Evolutionary conservation across 2,113 vertebrate genomes (phyloP).

Genomic region (Plestiodon gilberti): DNA sequence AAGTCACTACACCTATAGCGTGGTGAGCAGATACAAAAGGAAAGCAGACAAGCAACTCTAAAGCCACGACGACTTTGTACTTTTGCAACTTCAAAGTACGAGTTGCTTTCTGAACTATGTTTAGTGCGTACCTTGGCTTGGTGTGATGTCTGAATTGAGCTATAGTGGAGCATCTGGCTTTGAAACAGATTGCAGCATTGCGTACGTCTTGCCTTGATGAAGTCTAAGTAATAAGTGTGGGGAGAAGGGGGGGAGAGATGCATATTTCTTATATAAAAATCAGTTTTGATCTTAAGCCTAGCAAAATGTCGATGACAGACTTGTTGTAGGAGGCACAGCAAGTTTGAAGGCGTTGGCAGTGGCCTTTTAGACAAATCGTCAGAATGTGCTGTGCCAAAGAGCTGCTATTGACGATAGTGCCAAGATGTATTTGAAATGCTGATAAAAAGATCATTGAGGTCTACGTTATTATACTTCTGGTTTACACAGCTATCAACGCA

Average conservation of each 20-base stretch:
- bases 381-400: neutral
- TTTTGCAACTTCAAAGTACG: neutral
- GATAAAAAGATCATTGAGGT: slow-evolving; percentile 11
- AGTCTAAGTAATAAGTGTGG: neutral
- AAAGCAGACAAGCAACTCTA: neutral
- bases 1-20: neutral
- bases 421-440: neutral
- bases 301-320: neutral
- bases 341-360: neutral
- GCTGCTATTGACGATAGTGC: neutral
- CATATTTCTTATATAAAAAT: neutral
- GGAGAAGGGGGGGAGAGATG: rapidly evolving
- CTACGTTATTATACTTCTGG: neutral
- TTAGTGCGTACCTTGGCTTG: neutral
- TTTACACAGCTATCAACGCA: neutral
- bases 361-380: neutral
- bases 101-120: neutral
- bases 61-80: neutral
- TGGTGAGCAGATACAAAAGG: neutral
- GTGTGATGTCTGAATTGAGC: neutral
- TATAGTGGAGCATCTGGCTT: neutral
- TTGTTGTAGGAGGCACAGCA: slow-evolving; percentile 14
- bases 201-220: neutral
- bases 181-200: neutral
- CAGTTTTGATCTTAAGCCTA: neutral